phyloP scores from a whole-genome alignment of 2,113 vertebrate genomes.

The Solenodon paradoxus region DNA sequence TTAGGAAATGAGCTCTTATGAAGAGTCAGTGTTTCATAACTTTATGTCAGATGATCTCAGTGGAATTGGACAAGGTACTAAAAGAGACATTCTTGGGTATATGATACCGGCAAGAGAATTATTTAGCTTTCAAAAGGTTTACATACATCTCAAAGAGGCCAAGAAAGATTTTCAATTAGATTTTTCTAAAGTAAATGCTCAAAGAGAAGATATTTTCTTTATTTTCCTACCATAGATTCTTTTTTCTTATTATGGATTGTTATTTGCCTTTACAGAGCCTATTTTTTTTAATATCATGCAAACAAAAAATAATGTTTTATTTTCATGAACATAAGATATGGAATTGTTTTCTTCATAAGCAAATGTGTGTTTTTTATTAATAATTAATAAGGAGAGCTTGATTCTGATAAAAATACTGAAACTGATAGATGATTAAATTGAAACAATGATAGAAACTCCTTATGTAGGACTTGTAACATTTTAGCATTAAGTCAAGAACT shows the following conservation, averaged over 20 bases:
- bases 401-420: background rate
- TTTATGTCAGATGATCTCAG: background rate
- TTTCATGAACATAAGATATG: background rate
- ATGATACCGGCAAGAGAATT: background rate
- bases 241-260: background rate
- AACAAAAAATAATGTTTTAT: background rate
- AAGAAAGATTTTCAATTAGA: background rate
- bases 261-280: background rate
- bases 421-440: background rate
- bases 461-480: background rate
- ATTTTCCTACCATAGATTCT: background rate
- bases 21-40: background rate
- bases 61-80: fast-evolving
- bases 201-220: background rate
- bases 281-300: background rate
- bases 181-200: background rate
- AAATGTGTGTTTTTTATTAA: background rate
- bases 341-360: background rate
- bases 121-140: background rate
- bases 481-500: background rate
- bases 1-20: background rate
- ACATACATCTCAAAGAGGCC: background rate
- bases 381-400: background rate
- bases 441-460: background rate
- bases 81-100: too few relatives aligned